A percentile compares a stretch with the other conserved stretches of the same genome.
Conservation (phyloP, 2,797 vertebrate genomes). For the Poecilia picta region DNA sequence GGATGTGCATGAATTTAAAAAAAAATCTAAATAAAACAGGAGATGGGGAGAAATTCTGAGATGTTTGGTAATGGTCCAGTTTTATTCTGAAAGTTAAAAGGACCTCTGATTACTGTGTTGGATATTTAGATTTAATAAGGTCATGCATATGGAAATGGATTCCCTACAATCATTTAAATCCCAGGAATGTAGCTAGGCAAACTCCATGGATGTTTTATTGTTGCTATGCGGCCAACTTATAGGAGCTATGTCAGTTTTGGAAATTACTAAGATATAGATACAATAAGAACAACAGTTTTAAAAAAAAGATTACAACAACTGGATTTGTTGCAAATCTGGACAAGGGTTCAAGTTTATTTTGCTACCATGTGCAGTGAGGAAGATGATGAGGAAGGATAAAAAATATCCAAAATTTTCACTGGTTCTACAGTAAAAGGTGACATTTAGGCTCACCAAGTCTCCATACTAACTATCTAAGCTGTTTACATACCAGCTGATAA, state of each 20-base stretch:
- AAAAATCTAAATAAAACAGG: conserved; percentile 2
- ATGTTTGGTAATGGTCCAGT: not conserved
- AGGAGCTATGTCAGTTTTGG: not conserved
- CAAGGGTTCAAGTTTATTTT: not conserved
- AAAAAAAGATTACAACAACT: not conserved
- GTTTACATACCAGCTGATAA: not conserved
- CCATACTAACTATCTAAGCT: not conserved
- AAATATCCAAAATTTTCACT: not conserved
- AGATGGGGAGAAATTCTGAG: not conserved
- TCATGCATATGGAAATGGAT: not conserved
- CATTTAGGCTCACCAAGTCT: not conserved
- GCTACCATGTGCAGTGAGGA: not conserved
- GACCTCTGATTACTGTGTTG: not conserved
- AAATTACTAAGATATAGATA: not conserved
- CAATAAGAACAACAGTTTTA: not conserved
- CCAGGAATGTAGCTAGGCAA: not conserved
- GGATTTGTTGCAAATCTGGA: not conserved
- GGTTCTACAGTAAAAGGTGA: not conserved
- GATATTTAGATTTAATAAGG: not conserved
- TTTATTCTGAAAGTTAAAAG: not conserved
- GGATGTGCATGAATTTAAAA: not conserved
- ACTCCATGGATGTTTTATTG: not conserved
- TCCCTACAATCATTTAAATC: not conserved
- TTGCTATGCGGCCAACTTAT: not conserved
- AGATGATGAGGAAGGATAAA: not conserved